Evolutionary conservation across 2,113 vertebrate species (phyloP), one percentile per base, ranked within the genome.

Genomic region (Eubucco bourcierii): DNA sequence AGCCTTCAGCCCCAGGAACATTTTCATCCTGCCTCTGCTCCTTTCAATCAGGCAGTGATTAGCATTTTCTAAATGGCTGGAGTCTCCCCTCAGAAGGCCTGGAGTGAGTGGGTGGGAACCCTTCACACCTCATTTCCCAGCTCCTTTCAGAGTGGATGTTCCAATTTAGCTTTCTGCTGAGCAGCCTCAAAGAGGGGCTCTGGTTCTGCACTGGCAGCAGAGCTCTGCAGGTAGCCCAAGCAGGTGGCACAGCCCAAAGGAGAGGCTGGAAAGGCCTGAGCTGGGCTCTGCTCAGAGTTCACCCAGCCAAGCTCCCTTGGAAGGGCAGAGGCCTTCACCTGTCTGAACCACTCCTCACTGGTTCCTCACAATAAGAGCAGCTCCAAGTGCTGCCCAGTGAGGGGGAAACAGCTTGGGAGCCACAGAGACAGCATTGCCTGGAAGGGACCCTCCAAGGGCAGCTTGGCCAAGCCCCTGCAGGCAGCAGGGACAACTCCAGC

Each of bases 41-140:
- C 4, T 78, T 95, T 90, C 83, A 85, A 55, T 95, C 92, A 91
- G 58, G 66, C 70, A 79, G 44, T 74, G 94, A 95, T 96, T 95
- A 95, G 71, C 82, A 83, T 95, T 91, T 91, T 88, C 80, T 85
- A 87, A 89, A 90, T 82, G 80, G 92, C 78, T 46, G 7, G 55
- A 66, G 70, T 82, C 65, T 89, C n/a, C 82, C 72, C 89, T 81
- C 75, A 84, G 78, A 90, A 90, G 86, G 81, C 39, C 81, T 89
- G 89, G 27, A 83, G 70, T 0, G 15, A 77, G 80, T 87, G 94
- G 94, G 91, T 93, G 78, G 72, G 75, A 76, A 59, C 60, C 39
- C 52, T 90, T 94, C 80, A 85, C 92, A 95, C 78, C 64, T 95
- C 87, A 87, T 95, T 95, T 94, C 85, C 66, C 56, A 64, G 53